A percentile compares a stretch with the other conserved stretches of the same genome.
Evolutionary conservation across 2,113 vertebrate genomes (phyloP).

Genomic region (Petrocephalus zakoni): DNA sequence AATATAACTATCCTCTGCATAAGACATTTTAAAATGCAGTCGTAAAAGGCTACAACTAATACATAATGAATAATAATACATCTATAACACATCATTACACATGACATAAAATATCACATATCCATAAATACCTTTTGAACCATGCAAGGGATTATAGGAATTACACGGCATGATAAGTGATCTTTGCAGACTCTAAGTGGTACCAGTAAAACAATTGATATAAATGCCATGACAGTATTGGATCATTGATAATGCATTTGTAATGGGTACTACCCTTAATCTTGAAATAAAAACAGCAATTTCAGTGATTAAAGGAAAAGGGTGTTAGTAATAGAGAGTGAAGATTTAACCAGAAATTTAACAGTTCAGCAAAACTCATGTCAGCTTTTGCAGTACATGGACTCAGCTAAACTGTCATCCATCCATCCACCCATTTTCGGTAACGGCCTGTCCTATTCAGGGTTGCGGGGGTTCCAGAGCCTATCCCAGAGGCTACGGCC

Average conservation of each 20-base stretch:
- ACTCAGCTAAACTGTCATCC: slow-evolving; percentile 23
- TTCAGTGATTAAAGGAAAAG: background rate
- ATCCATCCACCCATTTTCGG: no score
- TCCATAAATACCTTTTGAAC: background rate
- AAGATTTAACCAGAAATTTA: slow-evolving; percentile 1
- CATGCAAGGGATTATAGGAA: background rate
- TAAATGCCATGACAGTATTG: background rate
- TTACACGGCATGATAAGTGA: background rate
- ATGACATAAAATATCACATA: slow-evolving; percentile 1
- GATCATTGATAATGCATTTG: background rate
- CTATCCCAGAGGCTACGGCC: no score
- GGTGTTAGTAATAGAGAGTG: background rate
- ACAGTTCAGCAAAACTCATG: background rate
- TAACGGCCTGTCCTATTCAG: no score
- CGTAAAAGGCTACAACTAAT: background rate
- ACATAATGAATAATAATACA: background rate
- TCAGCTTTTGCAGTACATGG: slow-evolving; percentile 2
- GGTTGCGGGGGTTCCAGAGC: no score
- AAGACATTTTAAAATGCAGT: background rate
- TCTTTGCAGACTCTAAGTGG: background rate
- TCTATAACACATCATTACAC: background rate
- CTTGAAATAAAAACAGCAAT: slow-evolving; percentile 5
- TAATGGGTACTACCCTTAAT: background rate
- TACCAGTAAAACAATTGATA: background rate
- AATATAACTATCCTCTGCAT: background rate